phyloP scores from a whole-genome alignment of 2,888 invertebrate species.

The Gerosis bhagava region DNA sequence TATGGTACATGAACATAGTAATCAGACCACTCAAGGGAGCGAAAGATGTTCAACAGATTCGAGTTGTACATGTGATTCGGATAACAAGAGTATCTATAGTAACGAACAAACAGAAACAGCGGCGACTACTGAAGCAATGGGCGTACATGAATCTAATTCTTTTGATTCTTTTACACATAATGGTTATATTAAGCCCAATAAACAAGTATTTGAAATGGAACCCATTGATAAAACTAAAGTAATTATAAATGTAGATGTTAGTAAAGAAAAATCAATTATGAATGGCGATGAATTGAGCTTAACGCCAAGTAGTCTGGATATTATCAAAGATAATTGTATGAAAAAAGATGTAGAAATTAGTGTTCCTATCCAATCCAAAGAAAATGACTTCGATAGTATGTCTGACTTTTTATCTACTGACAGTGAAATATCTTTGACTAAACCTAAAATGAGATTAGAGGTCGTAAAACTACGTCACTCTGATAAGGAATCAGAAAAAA shows the following conservation, averaged over 20 bases:
- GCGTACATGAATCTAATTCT: conserved; percentile 13
- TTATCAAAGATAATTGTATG: conserved; percentile 11
- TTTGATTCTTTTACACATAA: conserved; percentile 4
- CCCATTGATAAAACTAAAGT: not conserved
- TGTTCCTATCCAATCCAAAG: conserved; percentile 3
- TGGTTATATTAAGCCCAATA: conserved; percentile 2
- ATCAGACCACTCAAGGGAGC: conserved; percentile 5
- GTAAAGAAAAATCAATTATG: conserved; percentile 13
- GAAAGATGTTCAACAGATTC: conserved; percentile 3
- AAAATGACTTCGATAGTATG: no score
- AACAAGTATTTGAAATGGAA: not conserved
- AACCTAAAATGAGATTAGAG: conserved; percentile 37
- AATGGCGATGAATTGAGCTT: conserved; percentile 17
- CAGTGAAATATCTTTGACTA: conserved; percentile 45
- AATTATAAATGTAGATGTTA: conserved; percentile 1
- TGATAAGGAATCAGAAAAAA: conserved; percentile 34
- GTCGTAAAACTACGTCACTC: conserved; percentile 34
- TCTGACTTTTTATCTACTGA: no score
- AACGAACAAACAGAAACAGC: conserved; percentile 4
- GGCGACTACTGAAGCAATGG: conserved; percentile 8
- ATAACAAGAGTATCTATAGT: conserved; percentile 6
- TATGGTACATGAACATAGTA: no score
- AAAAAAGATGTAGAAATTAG: not conserved
- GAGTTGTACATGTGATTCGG: conserved; percentile 1
- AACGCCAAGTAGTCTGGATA: conserved; percentile 13